Percentiles rank a stretch among this genome's conserved stretches.
Evolutionary conservation across 2,888 invertebrate genomes (phyloP).

Genomic region (Chydorus sphaericus): DNA sequence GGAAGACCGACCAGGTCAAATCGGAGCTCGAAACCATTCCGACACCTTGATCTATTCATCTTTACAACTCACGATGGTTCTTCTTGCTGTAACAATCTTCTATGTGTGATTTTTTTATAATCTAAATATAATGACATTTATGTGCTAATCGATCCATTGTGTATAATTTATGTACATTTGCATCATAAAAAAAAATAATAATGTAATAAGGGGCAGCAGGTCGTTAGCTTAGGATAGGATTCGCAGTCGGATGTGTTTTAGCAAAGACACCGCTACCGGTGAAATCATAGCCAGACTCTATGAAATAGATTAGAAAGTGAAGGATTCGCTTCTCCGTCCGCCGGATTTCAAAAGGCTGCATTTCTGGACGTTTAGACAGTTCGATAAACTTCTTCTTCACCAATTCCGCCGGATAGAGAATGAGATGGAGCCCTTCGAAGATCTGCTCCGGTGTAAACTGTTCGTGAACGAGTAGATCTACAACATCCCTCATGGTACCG

Average conservation of each 20-base stretch:
- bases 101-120: too few relatives aligned
- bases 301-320: constrained; percentile 13
- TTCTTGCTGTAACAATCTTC: too few relatives aligned
- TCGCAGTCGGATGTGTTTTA: background rate
- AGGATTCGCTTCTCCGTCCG: constrained; percentile 4
- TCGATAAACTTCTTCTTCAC: constrained; percentile 6
- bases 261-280: constrained; percentile 10
- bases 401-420: constrained; percentile 12
- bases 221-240: background rate
- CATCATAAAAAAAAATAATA: background rate
- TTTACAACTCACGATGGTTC: too few relatives aligned
- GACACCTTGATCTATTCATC: background rate
- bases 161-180: background rate
- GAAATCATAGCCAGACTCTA: constrained; percentile 12
- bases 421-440: constrained; percentile 13
- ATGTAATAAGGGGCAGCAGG: background rate
- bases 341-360: background rate
- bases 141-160: background rate
- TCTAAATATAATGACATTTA: too few relatives aligned
- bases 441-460: constrained; percentile 10
- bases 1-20: constrained; percentile 6
- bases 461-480: background rate
- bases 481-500: constrained; percentile 15
- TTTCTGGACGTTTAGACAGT: background rate
- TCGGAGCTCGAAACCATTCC: background rate